Evolutionary conservation across 2,113 vertebrate species (phyloP), one percentile per base, ranked within the genome.

Genomic region (Syngnathus typhle): DNA sequence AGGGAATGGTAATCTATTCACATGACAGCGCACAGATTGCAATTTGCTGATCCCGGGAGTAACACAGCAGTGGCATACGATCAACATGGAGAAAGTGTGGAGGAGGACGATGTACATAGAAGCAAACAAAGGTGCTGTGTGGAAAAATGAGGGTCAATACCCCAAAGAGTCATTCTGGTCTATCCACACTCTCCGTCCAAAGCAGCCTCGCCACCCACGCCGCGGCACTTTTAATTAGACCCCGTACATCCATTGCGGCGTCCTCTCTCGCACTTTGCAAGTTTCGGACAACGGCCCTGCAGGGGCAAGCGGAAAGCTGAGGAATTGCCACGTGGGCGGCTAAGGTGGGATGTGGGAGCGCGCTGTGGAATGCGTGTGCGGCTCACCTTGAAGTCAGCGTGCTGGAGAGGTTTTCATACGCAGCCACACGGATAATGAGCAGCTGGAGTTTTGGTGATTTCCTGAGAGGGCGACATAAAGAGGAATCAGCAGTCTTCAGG

Each of bases 1-100:
- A 23, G 36, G 74, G 79, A 75, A 89, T 91, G 71, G 89, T 32
- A 32, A 89, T 88, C 89, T 89, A 79, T 82, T 90, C 89, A 91
- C 75, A 75, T 61, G 1, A 73, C 78, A 87, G 85, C 82, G 86
- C 84, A 84, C 86, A 83, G 87, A 83, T 75, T 85, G 89, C 89
- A 90, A 91, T 91, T 91, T 91, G 77, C 71, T 64, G 52, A 68
- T 88, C 89, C 88, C 27, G 79, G 81, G 87, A 86, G 87, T 81
- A 69, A 61, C 1, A 21, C 2, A 65, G 70, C 80, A 91, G 76
- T 88, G 90, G 91, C 90, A 88, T 78, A 80, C 75, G 64, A 81
- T 82, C 83, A 81, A 69, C 78, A 70, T 47, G 18, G 64, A 72
- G 56, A 54, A 62, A n/a, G 59, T 52, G 64, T 21, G 65, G n/a